phyloP scores from a whole-genome alignment of 2,888 invertebrate genomes.

The Dasysyrphus albostriatus region DNA sequence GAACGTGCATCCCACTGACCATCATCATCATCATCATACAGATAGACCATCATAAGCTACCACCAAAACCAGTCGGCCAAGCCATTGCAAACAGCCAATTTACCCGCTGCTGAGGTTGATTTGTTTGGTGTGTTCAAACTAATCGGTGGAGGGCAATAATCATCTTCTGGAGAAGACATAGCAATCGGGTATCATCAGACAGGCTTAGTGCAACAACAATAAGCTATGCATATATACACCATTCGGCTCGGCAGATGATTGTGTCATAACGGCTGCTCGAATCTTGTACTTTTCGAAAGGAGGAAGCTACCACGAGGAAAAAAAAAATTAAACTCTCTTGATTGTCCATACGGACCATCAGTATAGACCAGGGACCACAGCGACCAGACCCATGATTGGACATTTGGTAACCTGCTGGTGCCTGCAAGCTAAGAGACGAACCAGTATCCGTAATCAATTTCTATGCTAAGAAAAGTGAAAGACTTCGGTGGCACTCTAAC shows the following conservation, averaged over 20 bases:
- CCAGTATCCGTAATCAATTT: conserved; percentile 70
- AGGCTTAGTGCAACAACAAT: conserved; percentile 42
- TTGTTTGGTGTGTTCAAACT: conserved; percentile 52
- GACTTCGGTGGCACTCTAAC: conserved; percentile 58
- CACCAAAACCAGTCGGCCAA: conserved; percentile 22
- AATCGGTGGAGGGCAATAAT: conserved; percentile 66
- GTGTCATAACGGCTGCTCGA: conserved; percentile 65
- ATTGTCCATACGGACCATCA: conserved; percentile 47
- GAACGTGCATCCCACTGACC: conserved; percentile 46
- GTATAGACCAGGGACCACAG: conserved; percentile 10
- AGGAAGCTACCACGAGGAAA: conserved; percentile 53
- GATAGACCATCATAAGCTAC: background rate
- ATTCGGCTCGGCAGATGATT: conserved; percentile 48
- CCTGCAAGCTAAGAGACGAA: conserved; percentile 51
- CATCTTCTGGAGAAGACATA: conserved; percentile 31
- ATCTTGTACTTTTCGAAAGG: conserved; percentile 64
- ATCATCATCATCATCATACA: conserved; percentile 19
- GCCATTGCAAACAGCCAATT: conserved; percentile 13
- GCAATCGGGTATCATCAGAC: conserved; percentile 35
- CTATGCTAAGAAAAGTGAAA: conserved; percentile 63
- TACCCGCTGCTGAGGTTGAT: conserved; percentile 29
- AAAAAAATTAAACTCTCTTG: conserved; percentile 39
- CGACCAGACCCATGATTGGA: conserved; percentile 62
- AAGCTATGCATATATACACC: conserved; percentile 12
- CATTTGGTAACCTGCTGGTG: conserved; percentile 63